Evolutionary conservation across 2,797 vertebrate species (phyloP).

Genomic region (Dromococcyx pavoninus): DNA sequence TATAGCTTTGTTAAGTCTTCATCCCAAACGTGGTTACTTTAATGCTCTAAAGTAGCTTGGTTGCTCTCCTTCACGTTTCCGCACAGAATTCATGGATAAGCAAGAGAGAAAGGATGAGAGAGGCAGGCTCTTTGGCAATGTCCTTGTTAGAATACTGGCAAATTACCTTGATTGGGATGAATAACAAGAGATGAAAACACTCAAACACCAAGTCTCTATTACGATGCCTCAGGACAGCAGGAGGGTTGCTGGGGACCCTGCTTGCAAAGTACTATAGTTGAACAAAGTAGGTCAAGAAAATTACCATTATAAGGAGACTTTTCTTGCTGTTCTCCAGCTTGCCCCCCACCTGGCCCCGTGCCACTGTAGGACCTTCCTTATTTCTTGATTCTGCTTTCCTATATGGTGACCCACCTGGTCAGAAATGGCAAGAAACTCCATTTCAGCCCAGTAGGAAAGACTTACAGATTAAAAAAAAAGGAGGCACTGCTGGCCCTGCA

Average conservation of each 20-base stretch:
- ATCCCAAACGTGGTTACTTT: not conserved
- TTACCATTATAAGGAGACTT: not conserved
- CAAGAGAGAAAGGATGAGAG: not conserved
- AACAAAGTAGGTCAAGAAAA: constrained; percentile 42
- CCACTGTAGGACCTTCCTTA: not conserved
- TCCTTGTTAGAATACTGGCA: not conserved
- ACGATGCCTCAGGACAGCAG: not conserved
- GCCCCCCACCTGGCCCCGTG: not conserved
- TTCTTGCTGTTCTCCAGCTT: not conserved
- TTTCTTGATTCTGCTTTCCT: not conserved
- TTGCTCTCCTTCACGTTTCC: not conserved
- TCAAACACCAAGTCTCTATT: not conserved
- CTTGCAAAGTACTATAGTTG: not conserved
- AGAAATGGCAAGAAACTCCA: not conserved
- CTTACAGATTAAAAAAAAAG: not conserved
- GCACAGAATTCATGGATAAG: not conserved
- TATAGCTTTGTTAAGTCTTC: not conserved
- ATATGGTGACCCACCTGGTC: not conserved
- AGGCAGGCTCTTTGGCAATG: not conserved
- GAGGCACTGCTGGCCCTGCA: not conserved
- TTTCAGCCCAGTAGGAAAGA: not conserved
- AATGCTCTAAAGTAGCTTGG: not conserved
- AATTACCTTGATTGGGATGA: not conserved
- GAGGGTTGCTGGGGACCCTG: not conserved
- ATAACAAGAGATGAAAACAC: not conserved